Evolutionary conservation across 2,797 vertebrate species (phyloP).

Genomic region (Oreonectes daqikongensis): DNA sequence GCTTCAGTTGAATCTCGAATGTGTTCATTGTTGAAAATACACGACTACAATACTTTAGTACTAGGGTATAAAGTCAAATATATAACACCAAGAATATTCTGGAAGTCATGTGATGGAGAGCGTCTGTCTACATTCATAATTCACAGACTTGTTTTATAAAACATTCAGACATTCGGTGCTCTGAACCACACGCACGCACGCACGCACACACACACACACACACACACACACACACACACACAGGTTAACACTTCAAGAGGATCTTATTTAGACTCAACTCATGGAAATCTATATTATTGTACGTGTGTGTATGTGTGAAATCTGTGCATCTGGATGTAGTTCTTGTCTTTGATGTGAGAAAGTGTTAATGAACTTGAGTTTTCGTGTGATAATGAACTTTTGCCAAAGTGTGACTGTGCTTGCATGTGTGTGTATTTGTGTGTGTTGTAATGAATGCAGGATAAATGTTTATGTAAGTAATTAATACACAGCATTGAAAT

Average conservation of each 20-base stretch:
- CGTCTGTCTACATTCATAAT: conserved; percentile 29
- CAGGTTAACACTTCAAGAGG: background rate
- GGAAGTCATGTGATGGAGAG: conserved; percentile 10
- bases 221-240: too few relatives aligned
- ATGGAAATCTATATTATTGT: background rate
- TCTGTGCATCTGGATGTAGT: background rate
- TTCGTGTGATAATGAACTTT: conserved; percentile 51
- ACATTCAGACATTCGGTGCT: background rate
- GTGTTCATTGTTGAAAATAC: too few relatives aligned
- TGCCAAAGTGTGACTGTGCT: conserved; percentile 28
- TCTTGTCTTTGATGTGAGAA: conserved; percentile 43
- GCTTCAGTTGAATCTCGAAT: too few relatives aligned
- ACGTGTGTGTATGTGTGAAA: background rate
- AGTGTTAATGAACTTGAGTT: conserved; percentile 49
- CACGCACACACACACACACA: background rate
- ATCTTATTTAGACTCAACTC: background rate
- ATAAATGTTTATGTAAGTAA: background rate
- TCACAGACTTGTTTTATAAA: conserved; percentile 28
- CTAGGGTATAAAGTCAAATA: background rate
- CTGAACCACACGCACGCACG: background rate
- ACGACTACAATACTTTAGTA: too few relatives aligned
- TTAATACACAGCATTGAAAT: background rate
- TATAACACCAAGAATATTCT: conserved; percentile 12
- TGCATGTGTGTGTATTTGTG: background rate
- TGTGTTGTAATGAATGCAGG: background rate